Evolutionary conservation across 1,140 invertebrate genomes (phyloP).

Genomic region (Drosophila quadrilineata): DNA sequence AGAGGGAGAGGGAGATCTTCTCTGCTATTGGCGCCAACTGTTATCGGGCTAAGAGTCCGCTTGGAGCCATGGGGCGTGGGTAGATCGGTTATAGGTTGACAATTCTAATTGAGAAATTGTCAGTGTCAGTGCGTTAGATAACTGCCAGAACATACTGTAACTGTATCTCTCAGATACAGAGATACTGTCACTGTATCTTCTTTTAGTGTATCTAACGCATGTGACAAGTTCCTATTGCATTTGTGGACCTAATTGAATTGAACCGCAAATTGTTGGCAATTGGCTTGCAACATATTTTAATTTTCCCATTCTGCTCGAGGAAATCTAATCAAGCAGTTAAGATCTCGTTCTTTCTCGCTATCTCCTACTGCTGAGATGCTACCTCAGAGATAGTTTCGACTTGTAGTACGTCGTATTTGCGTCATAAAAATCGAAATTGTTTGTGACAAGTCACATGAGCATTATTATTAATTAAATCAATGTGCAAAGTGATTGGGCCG

Average conservation of each 20-base stretch:
- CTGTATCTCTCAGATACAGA: slow-evolving; percentile 18
- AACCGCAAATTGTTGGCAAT: slow-evolving; percentile 15
- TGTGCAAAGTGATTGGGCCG: slow-evolving; percentile 9
- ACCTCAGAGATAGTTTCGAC: slow-evolving; percentile 26
- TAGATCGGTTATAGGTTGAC: background rate
- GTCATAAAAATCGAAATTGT: slow-evolving; percentile 48
- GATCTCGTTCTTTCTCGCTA: slow-evolving; percentile 31
- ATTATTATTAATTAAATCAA: slow-evolving; percentile 78
- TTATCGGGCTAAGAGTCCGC: slow-evolving; percentile 6
- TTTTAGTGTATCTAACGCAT: slow-evolving; percentile 57
- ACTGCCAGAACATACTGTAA: too few species aligned
- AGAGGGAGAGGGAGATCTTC: background rate
- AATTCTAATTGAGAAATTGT: slow-evolving; percentile 45
- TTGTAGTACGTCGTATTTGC: slow-evolving; percentile 37
- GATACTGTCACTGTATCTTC: slow-evolving; percentile 37
- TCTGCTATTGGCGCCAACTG: slow-evolving; percentile 21
- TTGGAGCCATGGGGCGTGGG: background rate
- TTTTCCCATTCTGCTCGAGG: too few species aligned
- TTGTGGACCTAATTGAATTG: slow-evolving; percentile 67
- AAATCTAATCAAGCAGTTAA: slow-evolving; percentile 35
- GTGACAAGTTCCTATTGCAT: slow-evolving; percentile 65
- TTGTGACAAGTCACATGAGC: slow-evolving; percentile 66
- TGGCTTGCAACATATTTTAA: slow-evolving; percentile 63
- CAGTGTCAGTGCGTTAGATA: slow-evolving; percentile 6
- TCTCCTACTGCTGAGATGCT: slow-evolving; percentile 48